Percentiles rank a stretch among this genome's conserved stretches.
Conservation (phyloP, 1,140 invertebrate genomes). For the Bombus sylvicola region DNA sequence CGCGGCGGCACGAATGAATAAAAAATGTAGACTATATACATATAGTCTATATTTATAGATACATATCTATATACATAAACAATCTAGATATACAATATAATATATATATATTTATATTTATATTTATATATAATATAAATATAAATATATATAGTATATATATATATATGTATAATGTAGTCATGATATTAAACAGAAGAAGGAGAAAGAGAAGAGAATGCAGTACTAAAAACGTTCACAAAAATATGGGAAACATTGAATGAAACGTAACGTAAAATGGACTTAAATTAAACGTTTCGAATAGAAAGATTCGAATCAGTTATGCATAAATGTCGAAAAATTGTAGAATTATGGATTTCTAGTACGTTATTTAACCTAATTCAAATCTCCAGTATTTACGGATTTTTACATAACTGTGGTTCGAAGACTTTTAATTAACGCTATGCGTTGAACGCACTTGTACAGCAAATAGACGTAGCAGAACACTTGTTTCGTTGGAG, state of each 20-base stretch:
- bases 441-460: not conserved
- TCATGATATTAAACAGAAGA: not conserved
- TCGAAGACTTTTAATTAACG: not conserved
- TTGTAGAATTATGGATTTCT: not conserved
- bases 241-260: too few relatives aligned
- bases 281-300: not conserved
- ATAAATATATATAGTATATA: too few relatives aligned
- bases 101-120: too few relatives aligned
- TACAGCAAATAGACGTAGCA: conserved; percentile 30
- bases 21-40: not conserved
- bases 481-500: conserved; percentile 8
- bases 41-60: not conserved
- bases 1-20: not conserved
- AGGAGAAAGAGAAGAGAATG: not conserved
- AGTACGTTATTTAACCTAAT: not conserved
- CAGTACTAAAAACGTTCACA: not conserved
- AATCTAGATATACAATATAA: too few relatives aligned
- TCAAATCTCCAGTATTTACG: not conserved
- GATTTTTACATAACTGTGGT: not conserved
- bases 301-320: not conserved
- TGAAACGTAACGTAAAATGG: not conserved
- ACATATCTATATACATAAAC: too few relatives aligned
- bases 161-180: not conserved
- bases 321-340: not conserved
- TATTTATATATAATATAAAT: too few relatives aligned